Percentiles rank a stretch among this genome's conserved stretches.
Conservation (phyloP, 2,888 invertebrate species). For the Taphrorychus bicolor region DNA sequence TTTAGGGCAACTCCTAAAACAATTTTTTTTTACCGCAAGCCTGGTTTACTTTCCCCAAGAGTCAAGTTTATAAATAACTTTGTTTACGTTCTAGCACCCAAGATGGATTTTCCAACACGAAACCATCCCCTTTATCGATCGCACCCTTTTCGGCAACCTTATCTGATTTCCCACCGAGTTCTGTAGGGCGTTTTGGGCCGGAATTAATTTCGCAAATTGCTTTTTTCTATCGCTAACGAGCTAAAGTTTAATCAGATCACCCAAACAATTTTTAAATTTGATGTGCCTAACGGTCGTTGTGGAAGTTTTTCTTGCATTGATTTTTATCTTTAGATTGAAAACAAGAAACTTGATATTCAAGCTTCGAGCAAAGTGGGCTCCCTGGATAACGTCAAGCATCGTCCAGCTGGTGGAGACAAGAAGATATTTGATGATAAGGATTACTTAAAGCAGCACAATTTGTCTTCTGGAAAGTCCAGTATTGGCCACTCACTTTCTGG, state of each 20-base stretch:
- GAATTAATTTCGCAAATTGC: slow-evolving; percentile 14
- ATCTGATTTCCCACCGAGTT: slow-evolving; percentile 9
- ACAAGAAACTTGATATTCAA: slow-evolving; percentile 90
- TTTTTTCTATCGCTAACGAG: neutral
- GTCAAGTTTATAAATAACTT: neutral
- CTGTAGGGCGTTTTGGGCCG: slow-evolving; percentile 8
- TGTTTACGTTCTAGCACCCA: neutral
- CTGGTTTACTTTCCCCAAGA: neutral
- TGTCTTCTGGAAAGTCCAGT: slow-evolving; percentile 60
- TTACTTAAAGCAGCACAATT: slow-evolving; percentile 79
- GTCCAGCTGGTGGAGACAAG: slow-evolving; percentile 91
- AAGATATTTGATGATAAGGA: slow-evolving; percentile 94
- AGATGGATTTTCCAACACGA: neutral
- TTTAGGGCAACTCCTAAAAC: too few species aligned
- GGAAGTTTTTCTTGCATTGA: neutral
- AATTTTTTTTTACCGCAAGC: too few species aligned
- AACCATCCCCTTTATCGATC: neutral
- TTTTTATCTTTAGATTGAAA: slow-evolving; percentile 72
- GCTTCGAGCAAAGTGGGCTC: slow-evolving; percentile 93
- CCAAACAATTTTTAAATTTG: too few species aligned
- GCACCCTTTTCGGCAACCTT: neutral
- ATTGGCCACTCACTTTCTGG: slow-evolving; percentile 63
- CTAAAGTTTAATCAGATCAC: too few species aligned
- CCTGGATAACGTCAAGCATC: slow-evolving; percentile 88
- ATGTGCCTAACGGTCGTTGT: too few species aligned